Evolutionary conservation across 2,888 invertebrate species (phyloP).

Genomic region (Euzophera pinguis): DNA sequence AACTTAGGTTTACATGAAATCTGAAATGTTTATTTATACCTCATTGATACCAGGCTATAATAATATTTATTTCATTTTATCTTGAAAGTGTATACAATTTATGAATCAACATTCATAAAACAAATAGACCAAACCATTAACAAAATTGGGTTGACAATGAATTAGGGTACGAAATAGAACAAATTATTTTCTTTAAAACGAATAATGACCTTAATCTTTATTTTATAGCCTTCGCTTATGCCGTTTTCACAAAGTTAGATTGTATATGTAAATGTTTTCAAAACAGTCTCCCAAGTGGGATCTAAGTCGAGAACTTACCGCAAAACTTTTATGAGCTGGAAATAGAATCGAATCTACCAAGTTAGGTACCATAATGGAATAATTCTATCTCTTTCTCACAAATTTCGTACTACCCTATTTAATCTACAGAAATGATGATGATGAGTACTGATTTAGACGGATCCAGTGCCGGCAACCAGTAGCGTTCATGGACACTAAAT

Average conservation of each 20-base stretch:
- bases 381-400: slow-evolving; percentile 7
- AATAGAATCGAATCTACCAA: slow-evolving; percentile 30
- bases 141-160: background rate
- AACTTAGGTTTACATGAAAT: too few species aligned
- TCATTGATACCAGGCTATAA: too few species aligned
- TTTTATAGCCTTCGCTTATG: background rate
- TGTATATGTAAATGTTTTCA: slow-evolving; percentile 58
- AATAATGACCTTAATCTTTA: background rate
- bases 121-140: too few species aligned
- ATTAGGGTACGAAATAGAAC: background rate
- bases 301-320: slow-evolving; percentile 29
- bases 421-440: too few species aligned
- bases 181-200: background rate
- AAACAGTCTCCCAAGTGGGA: slow-evolving; percentile 42
- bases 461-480: too few species aligned
- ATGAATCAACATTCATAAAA: too few species aligned
- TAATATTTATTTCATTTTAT: too few species aligned
- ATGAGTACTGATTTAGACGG: too few species aligned
- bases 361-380: slow-evolving; percentile 25
- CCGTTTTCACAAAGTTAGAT: slow-evolving; percentile 47
- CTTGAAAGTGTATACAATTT: too few species aligned
- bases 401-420: too few species aligned
- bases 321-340: slow-evolving; percentile 39
- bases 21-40: too few species aligned
- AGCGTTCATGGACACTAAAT: too few species aligned